Evolutionary conservation across 2,888 invertebrate genomes (phyloP).

Genomic region (Phragmatobia fuliginosa): DNA sequence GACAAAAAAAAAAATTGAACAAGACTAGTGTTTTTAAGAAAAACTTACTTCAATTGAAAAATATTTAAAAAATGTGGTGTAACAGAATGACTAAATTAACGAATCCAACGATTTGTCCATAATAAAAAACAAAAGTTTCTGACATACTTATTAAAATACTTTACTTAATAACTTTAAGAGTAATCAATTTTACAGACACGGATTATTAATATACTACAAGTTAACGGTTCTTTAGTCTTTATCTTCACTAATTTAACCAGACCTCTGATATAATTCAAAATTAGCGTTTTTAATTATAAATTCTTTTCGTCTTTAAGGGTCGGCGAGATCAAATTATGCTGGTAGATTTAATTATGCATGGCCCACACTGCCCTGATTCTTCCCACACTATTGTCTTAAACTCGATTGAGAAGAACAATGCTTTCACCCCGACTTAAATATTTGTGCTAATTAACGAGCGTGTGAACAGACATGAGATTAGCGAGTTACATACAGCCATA

Average conservation of each 20-base stretch:
- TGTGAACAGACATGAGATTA: conserved; percentile 50
- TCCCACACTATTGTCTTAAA: conserved; percentile 66
- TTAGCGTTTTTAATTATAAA: not conserved
- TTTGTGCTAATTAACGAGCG: conserved; percentile 75
- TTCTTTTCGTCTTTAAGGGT: not conserved
- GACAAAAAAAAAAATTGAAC: too few relatives aligned
- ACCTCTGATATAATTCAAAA: conserved; percentile 28
- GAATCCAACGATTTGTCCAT: not conserved
- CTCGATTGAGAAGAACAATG: conserved; percentile 64
- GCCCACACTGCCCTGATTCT: conserved; percentile 71
- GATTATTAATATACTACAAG: conserved; percentile 62
- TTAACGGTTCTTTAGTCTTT: conserved; percentile 64
- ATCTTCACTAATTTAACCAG: conserved; percentile 44
- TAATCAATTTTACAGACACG: conserved; percentile 64
- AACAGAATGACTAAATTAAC: not conserved
- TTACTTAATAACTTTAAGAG: conserved; percentile 42
- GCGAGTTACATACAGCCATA: conserved; percentile 40
- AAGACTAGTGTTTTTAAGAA: too few relatives aligned
- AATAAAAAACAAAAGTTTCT: not conserved
- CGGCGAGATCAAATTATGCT: conserved; percentile 50
- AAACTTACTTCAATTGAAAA: too few relatives aligned
- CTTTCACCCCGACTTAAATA: conserved; percentile 73
- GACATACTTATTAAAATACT: conserved; percentile 3
- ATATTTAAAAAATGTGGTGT: too few relatives aligned
- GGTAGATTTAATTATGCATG: conserved; percentile 67